A percentile compares a stretch with the other conserved stretches of the same genome.
Evolutionary conservation across 2,113 vertebrate species (phyloP).

Genomic region (Xiphias gladius): DNA sequence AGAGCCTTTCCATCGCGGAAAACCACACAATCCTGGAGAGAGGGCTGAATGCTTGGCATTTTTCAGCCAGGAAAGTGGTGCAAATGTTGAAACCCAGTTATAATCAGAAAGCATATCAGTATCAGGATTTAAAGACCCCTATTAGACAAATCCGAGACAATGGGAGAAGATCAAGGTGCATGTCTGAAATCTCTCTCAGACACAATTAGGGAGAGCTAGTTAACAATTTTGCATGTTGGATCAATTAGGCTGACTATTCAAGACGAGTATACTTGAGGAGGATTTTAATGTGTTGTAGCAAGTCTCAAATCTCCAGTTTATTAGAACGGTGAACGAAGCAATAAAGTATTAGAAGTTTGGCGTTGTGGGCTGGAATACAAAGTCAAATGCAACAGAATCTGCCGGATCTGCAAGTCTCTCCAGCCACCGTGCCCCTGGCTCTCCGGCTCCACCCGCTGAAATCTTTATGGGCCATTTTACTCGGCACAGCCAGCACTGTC

Average conservation of each 20-base stretch:
- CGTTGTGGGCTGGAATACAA: neutral
- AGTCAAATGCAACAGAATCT: neutral
- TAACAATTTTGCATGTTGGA: neutral
- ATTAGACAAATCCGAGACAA: neutral
- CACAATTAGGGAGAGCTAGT: neutral
- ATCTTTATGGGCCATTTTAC: slow-evolving; percentile 73
- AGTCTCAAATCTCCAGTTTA: slow-evolving; percentile 15
- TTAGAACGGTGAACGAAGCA: neutral
- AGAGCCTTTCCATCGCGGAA: slow-evolving; percentile 20
- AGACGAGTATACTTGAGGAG: neutral
- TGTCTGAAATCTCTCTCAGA: neutral
- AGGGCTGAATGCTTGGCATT: neutral
- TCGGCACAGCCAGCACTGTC: slow-evolving; percentile 52
- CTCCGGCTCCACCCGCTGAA: slow-evolving; percentile 17
- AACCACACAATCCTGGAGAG: neutral
- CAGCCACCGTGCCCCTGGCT: slow-evolving; percentile 25
- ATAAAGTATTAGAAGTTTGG: neutral
- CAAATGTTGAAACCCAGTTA: neutral
- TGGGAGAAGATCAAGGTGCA: neutral
- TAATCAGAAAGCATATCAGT: neutral
- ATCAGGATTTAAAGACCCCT: neutral
- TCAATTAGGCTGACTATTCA: neutral
- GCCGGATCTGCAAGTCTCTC: neutral
- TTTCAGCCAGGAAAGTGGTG: no score
- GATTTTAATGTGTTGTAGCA: neutral